phyloP scores from a whole-genome alignment of 2,113 vertebrate genomes.

The Plestiodon gilberti region DNA sequence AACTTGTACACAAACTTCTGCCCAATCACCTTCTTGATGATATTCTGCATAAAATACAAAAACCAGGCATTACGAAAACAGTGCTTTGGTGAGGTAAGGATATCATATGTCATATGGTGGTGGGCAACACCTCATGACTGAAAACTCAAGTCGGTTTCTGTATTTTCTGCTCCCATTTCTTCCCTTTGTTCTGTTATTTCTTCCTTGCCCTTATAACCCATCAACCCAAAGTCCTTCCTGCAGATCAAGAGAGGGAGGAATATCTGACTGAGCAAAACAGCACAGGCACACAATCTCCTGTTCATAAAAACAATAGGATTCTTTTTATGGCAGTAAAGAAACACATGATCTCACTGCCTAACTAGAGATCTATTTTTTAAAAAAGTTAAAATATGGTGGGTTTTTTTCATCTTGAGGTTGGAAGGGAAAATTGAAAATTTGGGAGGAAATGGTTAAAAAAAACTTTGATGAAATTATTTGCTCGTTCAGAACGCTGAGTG shows the following conservation, averaged over 20 bases:
- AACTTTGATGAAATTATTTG: background rate
- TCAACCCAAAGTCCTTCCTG: background rate
- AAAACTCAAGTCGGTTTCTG: no score
- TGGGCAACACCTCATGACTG: no score
- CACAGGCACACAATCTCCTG: background rate
- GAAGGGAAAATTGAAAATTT: background rate
- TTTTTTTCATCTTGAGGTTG: background rate
- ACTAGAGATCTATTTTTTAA: background rate
- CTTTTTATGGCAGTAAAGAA: background rate
- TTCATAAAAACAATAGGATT: background rate
- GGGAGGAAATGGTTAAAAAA: no score
- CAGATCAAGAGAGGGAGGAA: background rate
- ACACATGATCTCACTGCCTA: background rate
- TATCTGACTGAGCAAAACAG: background rate
- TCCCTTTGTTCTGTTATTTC: background rate
- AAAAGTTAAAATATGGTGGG: background rate
- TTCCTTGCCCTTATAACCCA: background rate
- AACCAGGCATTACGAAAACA: slow-evolving; percentile 45
- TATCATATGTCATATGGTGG: no score
- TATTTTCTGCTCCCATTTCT: background rate
- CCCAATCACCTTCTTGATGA: slow-evolving; percentile 98
- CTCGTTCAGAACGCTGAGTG: background rate
- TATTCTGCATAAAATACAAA: slow-evolving; percentile 84
- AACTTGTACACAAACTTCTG: slow-evolving; percentile 99
- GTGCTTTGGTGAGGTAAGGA: background rate